Evolutionary conservation across 2,113 vertebrate genomes (phyloP), one percentile per base, ranked within the genome.

Genomic region (Phodopus roborovskii): DNA sequence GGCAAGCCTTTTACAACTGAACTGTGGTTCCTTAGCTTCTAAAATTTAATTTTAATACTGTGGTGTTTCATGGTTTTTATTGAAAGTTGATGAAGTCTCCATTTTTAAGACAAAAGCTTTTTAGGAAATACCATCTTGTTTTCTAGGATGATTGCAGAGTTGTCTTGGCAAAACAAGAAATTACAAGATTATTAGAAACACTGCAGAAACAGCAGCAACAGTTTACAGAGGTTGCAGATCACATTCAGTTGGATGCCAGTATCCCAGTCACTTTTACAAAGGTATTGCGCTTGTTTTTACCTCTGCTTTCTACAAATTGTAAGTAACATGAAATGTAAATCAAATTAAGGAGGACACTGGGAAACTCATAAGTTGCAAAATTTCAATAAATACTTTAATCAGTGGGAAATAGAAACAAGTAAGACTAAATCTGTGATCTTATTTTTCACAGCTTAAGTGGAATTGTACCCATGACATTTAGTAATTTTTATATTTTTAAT

Each of bases 251-350:
- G 97, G 99, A 99, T 95, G 99, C 99, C 36, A 99, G 99, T 89
- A 99, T 99, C 98, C 99, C 99, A 58, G 99, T 99, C 94, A 99
- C 99, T 94, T 99, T 99, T 98, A 99, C 99, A 28, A 99, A 99
- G 99, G 99, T 8, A 68, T 79, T 28, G 68, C 7, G 7, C 68
- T 66, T 66, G 79, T 88, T 50, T 96, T 92, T 85, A 92, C 58
- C 8, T 71, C 7, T 93, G 4, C 66, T 90, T 93, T 79, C 50
- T 92, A 75, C 8, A 91, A 42, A 58, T 94, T 56, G 53, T 28
- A 36, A 66, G 95, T 90, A 74, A 85, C 1, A 17, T 91, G 88
- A 22, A 8, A 8, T 92, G 26, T 60, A 92, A 95, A 92, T 94
- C 60, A 94, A 0, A 60, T 92, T 71, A 12, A 96, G 88, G 39